Evolutionary conservation across 37 sponge, comb jelly and placozoan genomes (phyloP).

Genomic region (Chondrilla cf. caribensis): DNA sequence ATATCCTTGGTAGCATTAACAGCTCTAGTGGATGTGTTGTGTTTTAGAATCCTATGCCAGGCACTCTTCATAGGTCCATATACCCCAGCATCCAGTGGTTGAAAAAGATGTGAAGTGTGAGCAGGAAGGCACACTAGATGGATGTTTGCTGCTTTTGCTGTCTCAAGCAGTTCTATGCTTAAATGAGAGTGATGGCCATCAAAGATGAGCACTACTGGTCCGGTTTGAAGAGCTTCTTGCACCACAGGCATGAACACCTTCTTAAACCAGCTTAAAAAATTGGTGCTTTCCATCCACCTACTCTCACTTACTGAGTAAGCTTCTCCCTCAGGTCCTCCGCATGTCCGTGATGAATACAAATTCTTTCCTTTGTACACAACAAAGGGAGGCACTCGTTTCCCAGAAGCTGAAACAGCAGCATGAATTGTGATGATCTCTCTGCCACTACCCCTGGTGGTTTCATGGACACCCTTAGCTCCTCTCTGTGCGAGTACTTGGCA

Average conservation of each 20-base stretch:
- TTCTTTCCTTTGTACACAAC: slow-evolving; percentile 65
- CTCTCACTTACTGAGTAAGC: slow-evolving; percentile 35
- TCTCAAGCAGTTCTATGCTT: slow-evolving; percentile 14
- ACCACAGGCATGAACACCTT: slow-evolving; percentile 45
- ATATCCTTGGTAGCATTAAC: slow-evolving; percentile 38
- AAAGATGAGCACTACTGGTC: slow-evolving; percentile 53
- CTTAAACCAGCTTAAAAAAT: slow-evolving; percentile 46
- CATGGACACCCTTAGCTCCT: slow-evolving; percentile 48
- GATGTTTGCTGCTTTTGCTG: slow-evolving; percentile 27
- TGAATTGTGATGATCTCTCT: slow-evolving; percentile 47
- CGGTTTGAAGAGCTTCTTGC: not conserved
- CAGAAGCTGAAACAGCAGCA: slow-evolving; percentile 39
- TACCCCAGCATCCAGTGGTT: slow-evolving; percentile 56
- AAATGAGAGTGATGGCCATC: slow-evolving; percentile 66
- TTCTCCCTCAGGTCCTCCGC: slow-evolving; percentile 49
- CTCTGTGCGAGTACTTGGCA: slow-evolving; percentile 20
- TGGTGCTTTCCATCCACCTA: slow-evolving; percentile 60
- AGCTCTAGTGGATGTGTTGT: slow-evolving; percentile 32
- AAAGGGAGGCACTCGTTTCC: slow-evolving; percentile 47
- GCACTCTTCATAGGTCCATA: slow-evolving; percentile 45
- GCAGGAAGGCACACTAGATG: slow-evolving; percentile 60
- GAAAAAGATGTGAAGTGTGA: slow-evolving; percentile 42
- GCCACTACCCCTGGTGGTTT: slow-evolving; percentile 49
- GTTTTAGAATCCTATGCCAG: slow-evolving; percentile 45
- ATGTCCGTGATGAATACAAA: slow-evolving; percentile 34